A percentile compares a stretch with the other conserved stretches of the same genome.
phyloP scores from a whole-genome alignment of 2,888 invertebrate species.

The Phengaris alcon region DNA sequence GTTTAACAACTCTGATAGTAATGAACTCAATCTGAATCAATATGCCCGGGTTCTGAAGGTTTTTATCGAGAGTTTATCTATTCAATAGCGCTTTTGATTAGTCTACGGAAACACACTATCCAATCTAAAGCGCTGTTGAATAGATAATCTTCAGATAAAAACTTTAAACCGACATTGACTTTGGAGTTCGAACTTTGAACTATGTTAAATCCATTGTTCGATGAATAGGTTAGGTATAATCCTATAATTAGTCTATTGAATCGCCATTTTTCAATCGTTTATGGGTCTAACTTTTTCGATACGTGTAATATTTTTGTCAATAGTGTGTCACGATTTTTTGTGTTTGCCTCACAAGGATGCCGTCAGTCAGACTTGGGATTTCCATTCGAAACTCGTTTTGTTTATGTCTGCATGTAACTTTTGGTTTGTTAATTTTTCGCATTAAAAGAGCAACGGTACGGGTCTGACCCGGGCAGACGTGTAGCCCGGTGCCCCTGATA shows the following conservation, averaged over 20 bases:
- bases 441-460: slow-evolving; percentile 13
- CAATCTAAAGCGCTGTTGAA: too few species aligned
- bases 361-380: slow-evolving; percentile 4
- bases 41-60: too few species aligned
- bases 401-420: not conserved
- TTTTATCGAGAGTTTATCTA: too few species aligned
- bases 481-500: not conserved
- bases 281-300: not conserved
- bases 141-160: too few species aligned
- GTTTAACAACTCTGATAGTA: not conserved
- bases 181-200: too few species aligned
- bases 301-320: not conserved
- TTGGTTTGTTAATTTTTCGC: not conserved
- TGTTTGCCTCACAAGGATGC: not conserved
- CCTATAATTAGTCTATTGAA: too few species aligned
- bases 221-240: too few species aligned
- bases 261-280: too few species aligned
- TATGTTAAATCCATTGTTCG: too few species aligned
- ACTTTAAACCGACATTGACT: too few species aligned
- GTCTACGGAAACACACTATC: too few species aligned
- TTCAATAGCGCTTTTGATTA: too few species aligned
- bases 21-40: not conserved
- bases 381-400: slow-evolving; percentile 21
- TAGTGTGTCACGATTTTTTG: slow-evolving; percentile 11
- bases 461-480: not conserved